Conservation (phyloP, 2,888 invertebrate genomes). For the Thymelicus lineola region DNA sequence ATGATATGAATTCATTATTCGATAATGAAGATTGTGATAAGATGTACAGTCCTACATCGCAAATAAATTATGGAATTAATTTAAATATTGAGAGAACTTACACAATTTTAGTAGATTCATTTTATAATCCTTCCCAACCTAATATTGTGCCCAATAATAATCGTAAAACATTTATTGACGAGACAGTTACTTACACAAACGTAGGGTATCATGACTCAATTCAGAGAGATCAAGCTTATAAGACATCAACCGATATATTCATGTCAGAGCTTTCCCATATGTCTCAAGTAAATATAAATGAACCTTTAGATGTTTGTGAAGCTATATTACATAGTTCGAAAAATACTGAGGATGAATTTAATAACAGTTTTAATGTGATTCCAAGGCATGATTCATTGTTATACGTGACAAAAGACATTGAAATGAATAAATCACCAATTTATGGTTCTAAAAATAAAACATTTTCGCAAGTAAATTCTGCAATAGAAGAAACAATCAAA, state of each 20-base stretch:
- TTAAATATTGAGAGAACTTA: conserved; percentile 25
- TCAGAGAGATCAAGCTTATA: neutral
- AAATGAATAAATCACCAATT: neutral
- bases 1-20: conserved; percentile 14
- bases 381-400: neutral
- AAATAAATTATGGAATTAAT: conserved; percentile 11
- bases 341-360: conserved; percentile 30
- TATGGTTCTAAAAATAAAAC: conserved; percentile 34
- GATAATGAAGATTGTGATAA: neutral
- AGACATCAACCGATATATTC: conserved; percentile 13
- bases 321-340: conserved; percentile 46
- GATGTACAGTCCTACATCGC: neutral
- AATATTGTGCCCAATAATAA: neutral
- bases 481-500: conserved; percentile 10
- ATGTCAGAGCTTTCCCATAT: conserved; percentile 5
- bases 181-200: neutral
- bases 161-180: neutral
- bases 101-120: conserved; percentile 16
- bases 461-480: conserved; percentile 45
- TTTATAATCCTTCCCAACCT: neutral
- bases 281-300: conserved; percentile 36
- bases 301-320: conserved; percentile 59
- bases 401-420: neutral
- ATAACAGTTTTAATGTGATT: conserved; percentile 26
- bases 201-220: neutral